Conservation (phyloP, 2,888 invertebrate species). For the Xanthorhoe designata region DNA sequence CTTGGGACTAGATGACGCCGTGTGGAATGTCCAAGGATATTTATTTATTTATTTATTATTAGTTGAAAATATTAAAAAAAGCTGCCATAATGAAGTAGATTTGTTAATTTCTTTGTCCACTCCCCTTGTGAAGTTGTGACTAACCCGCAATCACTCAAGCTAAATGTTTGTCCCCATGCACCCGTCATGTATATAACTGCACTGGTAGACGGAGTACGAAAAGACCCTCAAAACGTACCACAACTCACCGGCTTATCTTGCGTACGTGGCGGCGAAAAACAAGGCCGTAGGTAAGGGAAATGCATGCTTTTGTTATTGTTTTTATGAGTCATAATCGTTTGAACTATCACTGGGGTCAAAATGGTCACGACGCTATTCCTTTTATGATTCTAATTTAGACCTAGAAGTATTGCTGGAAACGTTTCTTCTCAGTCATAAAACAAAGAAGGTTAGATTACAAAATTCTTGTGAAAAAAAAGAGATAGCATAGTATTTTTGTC, state of each 20-base stretch:
- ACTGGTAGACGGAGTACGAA: slow-evolving; percentile 93
- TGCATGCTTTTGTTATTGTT: slow-evolving; percentile 29
- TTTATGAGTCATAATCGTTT: not conserved
- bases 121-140: slow-evolving; percentile 57
- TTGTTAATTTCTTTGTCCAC: slow-evolving; percentile 11
- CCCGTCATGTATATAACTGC: slow-evolving; percentile 67
- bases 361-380: no score
- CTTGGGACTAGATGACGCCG: no score
- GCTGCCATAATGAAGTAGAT: not conserved
- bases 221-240: slow-evolving; percentile 97
- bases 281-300: slow-evolving; percentile 90
- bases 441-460: no score
- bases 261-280: slow-evolving; percentile 97
- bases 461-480: no score
- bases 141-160: slow-evolving; percentile 64
- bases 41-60: no score
- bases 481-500: no score
- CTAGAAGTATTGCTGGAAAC: no score
- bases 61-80: no score
- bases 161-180: slow-evolving; percentile 77
- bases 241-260: slow-evolving; percentile 97
- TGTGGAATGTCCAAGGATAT: no score
- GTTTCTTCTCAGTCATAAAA: no score
- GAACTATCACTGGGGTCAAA: no score
- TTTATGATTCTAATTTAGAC: no score